Evolutionary conservation across 2,797 vertebrate genomes (phyloP), one percentile per base, ranked within the genome.

Genomic region (Myioborus melanocephalus): DNA sequence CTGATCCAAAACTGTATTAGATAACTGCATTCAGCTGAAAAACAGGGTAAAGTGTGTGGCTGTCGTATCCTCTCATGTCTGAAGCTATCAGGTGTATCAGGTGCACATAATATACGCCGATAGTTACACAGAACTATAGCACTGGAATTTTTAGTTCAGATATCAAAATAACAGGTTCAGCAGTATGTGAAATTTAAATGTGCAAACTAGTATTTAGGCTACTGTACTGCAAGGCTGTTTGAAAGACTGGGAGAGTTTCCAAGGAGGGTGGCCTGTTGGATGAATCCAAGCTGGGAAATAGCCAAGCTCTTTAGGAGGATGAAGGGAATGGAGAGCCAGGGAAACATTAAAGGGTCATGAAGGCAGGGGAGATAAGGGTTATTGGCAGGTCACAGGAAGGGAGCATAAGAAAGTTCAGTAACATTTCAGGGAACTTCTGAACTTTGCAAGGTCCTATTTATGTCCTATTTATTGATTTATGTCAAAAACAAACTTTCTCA

Each of bases 231-330:
- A 95, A 77, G 46, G n/a, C 43, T 17, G 20, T 87, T 97, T 89
- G 68, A 95, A 91, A 91, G 61, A 66, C 83, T 89, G 87, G 87
- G 87, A 93, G 56, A 56, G 10, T 68, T 95, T 96, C 95, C 92
- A 87, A 83, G 43, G 37, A 84, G 87, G 65, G 63, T 80, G 79
- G 75, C 66, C 82, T 83, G 16, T 28, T 76, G 61, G 35, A 91
- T 66, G 69, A 86, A 82, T 91, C 68, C 82, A 93, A 79, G 34
- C 32, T 94, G 90, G 83, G 69, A 63, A 71, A n/a, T 13, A 91
- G 76, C 94, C 86, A 94, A 94, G 70, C 49, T 77, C 64, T 94
- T 95, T 82, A 94, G 34, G n/a, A 87, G 30, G 76, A 81, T 82
- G 56, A 94, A 91, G 84, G 65, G 71, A 92, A 85, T 35, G 20